phyloP scores from a whole-genome alignment of 2,113 vertebrate genomes.

The Osmerus mordax region DNA sequence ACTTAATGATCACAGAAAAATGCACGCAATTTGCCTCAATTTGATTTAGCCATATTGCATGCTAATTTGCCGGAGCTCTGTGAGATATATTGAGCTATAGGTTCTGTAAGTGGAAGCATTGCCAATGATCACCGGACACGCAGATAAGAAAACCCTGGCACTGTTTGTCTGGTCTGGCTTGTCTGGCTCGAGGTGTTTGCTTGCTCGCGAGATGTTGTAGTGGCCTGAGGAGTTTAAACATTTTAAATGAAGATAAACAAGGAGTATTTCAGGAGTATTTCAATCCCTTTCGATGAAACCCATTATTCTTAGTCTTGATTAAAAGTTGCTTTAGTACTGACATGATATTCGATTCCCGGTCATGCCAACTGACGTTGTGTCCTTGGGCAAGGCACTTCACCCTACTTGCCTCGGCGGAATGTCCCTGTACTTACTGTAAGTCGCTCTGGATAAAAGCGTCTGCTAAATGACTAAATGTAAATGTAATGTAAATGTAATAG shows the following conservation, averaged over 20 bases:
- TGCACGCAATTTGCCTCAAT: constrained; percentile 66
- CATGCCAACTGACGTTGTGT: too few relatives aligned
- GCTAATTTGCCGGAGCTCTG: constrained; percentile 40
- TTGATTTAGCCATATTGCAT: constrained; percentile 60
- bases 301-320: background rate
- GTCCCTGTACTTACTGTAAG: too few relatives aligned
- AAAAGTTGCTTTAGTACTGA: background rate
- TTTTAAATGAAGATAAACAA: background rate
- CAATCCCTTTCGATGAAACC: background rate
- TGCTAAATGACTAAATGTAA: too few relatives aligned
- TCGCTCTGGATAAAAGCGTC: too few relatives aligned
- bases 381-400: too few relatives aligned
- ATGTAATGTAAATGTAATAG: too few relatives aligned
- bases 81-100: constrained; percentile 30
- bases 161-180: background rate
- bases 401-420: too few relatives aligned
- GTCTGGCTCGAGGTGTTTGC: background rate
- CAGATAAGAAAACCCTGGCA: background rate
- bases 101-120: constrained; percentile 45
- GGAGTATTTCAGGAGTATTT: background rate
- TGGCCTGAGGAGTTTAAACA: background rate
- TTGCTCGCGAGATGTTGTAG: background rate
- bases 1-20: constrained; percentile 67
- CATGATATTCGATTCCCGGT: too few relatives aligned
- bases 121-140: background rate